phyloP scores from a whole-genome alignment of 1,140 invertebrate species.

The Drosophila gunungcola region DNA sequence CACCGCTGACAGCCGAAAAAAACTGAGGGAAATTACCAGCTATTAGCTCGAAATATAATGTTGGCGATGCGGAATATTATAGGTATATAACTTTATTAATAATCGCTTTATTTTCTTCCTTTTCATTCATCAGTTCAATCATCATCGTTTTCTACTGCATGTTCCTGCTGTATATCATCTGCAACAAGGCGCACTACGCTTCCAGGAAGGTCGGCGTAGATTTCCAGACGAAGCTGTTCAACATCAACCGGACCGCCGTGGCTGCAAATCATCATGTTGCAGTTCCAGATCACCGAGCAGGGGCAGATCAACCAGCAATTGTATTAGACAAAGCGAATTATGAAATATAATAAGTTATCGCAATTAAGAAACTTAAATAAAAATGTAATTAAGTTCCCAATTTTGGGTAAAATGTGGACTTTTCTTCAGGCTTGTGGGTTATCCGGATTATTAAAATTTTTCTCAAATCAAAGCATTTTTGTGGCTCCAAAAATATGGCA shows the following conservation, averaged over 20 bases:
- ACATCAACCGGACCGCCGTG: conserved; percentile 87
- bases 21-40: conserved; percentile 1
- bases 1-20: conserved; percentile 49
- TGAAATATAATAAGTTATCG: background rate
- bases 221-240: conserved; percentile 88
- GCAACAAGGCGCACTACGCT: conserved; percentile 89
- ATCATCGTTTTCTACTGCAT: conserved; percentile 89
- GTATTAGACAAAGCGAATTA: background rate
- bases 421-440: too few relatives aligned
- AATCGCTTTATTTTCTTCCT: too few relatives aligned
- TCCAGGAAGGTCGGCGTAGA: conserved; percentile 88
- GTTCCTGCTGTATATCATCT: conserved; percentile 88
- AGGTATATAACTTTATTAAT: too few relatives aligned
- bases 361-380: background rate
- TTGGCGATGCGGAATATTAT: too few relatives aligned
- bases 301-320: conserved; percentile 30
- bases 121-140: conserved; percentile 49
- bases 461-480: too few relatives aligned
- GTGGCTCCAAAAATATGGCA: too few relatives aligned
- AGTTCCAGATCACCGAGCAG: conserved; percentile 87
- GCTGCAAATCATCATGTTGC: conserved; percentile 88
- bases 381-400: too few relatives aligned
- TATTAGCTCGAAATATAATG: conserved; percentile 30
- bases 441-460: too few relatives aligned
- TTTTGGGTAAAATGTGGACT: too few relatives aligned